These are phyloP conservation scores for Schizopygopsis malacanthus DNA, from an alignment of 2,797 vertebrate genomes.

Conservation along the genomic window DNA sequence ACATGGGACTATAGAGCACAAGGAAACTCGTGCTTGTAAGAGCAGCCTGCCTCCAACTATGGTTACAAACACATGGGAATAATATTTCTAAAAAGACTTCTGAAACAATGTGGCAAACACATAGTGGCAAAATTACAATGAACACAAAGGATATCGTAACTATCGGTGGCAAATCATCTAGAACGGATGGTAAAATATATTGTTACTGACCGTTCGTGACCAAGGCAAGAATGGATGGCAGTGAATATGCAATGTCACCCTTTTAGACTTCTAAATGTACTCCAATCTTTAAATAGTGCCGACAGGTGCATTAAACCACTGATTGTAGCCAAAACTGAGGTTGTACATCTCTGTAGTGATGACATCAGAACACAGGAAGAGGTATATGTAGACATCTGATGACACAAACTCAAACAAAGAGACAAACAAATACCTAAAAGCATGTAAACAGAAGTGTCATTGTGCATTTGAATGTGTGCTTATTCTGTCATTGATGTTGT, in stretches of 20 bases:
- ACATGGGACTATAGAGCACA: too few relatives aligned
- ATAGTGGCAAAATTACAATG: conserved; percentile 54
- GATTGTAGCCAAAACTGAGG: conserved; percentile 42
- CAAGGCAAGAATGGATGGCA: conserved; percentile 49
- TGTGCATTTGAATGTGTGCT: conserved; percentile 83
- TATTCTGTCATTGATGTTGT: conserved; percentile 76
- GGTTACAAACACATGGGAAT: too few relatives aligned
- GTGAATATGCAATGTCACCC: conserved; percentile 46
- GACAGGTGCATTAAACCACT: conserved; percentile 34
- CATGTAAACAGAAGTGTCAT: conserved; percentile 81
- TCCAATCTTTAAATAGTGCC: conserved; percentile 47
- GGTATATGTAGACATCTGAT: conserved; percentile 62
- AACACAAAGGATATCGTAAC: conserved; percentile 41
- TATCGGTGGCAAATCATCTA: conserved; percentile 31
- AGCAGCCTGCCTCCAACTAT: too few relatives aligned
- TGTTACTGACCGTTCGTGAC: conserved; percentile 21
- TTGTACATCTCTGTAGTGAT: conserved; percentile 52
- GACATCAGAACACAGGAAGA: conserved; percentile 64
- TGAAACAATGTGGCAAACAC: conserved; percentile 28
- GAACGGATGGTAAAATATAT: conserved; percentile 28
- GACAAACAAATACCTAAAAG: conserved; percentile 70
- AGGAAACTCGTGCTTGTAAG: too few relatives aligned
- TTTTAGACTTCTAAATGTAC: conserved; percentile 23
- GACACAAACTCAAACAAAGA: conserved; percentile 60
- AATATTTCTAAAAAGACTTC: too few relatives aligned